These are phyloP conservation scores for Cephus rjabovi DNA, from an alignment of 2,888 invertebrate genomes.

Conservation along the genomic window DNA sequence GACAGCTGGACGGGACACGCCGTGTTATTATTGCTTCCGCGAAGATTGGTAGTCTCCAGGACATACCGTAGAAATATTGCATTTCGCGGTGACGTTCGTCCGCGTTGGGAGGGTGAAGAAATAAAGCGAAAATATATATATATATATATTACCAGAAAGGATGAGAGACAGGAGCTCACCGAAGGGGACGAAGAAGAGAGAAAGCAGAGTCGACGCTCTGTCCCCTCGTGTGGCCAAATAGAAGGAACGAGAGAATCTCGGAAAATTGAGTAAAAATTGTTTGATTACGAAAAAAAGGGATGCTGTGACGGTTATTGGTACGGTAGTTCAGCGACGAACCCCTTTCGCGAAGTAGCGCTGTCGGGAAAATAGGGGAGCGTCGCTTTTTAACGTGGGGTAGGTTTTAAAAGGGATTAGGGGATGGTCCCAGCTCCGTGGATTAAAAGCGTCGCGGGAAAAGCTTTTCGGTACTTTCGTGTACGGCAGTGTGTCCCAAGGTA, in stretches of 20 bases:
- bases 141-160: constrained; percentile 37
- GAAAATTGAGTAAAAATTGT: neutral
- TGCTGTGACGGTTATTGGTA: neutral
- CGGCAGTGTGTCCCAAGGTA: neutral
- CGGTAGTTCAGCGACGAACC: neutral
- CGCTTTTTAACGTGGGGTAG: neutral
- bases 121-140: neutral
- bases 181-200: constrained; percentile 5
- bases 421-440: neutral
- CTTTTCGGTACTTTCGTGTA: neutral
- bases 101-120: constrained; percentile 9
- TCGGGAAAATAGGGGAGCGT: neutral
- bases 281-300: neutral
- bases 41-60: constrained; percentile 59
- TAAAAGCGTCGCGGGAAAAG: neutral
- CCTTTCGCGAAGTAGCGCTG: neutral
- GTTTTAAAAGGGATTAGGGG: neutral
- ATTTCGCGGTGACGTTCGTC: constrained; percentile 44
- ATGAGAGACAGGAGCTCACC: constrained; percentile 36
- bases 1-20: constrained; percentile 56
- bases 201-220: neutral
- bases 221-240: neutral
- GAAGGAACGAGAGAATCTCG: neutral
- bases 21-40: constrained; percentile 60
- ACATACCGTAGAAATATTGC: constrained; percentile 57